These are phyloP conservation scores for Drosophila kanapiae DNA, from an alignment of 1,140 invertebrate species.

Conservation along the genomic window DNA sequence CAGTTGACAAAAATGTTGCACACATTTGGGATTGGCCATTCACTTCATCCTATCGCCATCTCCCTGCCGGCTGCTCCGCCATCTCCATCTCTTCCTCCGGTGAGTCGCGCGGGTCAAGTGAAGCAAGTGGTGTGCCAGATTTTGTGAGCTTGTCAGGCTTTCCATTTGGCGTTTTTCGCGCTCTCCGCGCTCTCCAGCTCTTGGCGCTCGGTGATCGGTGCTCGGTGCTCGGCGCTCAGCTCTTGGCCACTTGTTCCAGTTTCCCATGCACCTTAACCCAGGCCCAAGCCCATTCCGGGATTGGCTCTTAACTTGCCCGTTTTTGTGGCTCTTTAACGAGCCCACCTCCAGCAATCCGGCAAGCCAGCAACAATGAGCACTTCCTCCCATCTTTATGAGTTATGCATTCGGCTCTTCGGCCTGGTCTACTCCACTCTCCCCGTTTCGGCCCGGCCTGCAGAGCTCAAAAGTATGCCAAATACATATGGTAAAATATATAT, in stretches of 20 bases:
- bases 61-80: conserved; percentile 14
- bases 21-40: conserved; percentile 63
- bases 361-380: conserved; percentile 35
- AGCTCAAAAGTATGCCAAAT: conserved; percentile 69
- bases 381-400: conserved; percentile 65
- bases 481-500: conserved; percentile 15
- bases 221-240: conserved; percentile 3
- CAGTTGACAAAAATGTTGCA: conserved; percentile 67
- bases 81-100: background rate
- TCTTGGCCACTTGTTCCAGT: conserved; percentile 77
- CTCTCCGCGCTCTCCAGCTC: conserved; percentile 6
- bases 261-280: conserved; percentile 83
- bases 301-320: conserved; percentile 36
- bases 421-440: conserved; percentile 22
- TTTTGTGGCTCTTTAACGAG: conserved; percentile 46
- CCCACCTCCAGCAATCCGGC: conserved; percentile 16
- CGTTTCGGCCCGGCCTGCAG: conserved; percentile 23
- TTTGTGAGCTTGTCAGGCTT: conserved; percentile 74
- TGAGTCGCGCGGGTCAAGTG: conserved; percentile 61
- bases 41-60: conserved; percentile 54
- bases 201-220: no score
- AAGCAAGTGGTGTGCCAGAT: conserved; percentile 81
- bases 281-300: conserved; percentile 73
- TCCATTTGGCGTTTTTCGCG: conserved; percentile 52
- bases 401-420: conserved; percentile 47